Base-by-base conservation (phyloP, 2,888 invertebrate genomes). In the Ypsolopha scabrella region DNA sequence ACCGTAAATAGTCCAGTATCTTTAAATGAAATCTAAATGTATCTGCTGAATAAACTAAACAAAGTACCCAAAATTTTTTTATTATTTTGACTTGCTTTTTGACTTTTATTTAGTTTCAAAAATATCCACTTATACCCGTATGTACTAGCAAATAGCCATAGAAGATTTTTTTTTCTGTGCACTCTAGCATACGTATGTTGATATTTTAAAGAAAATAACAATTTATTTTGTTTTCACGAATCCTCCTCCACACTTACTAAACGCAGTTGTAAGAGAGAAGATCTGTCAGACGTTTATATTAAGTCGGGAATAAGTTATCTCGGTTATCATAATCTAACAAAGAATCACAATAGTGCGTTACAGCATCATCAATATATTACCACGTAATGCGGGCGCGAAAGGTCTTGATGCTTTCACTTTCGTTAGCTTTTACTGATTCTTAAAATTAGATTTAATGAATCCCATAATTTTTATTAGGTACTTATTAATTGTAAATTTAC, bases 281-380 rank as follows among this genome's bases (percentile, higher is more conserved):
- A 52, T 55, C 61, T 68, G 69, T 70, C 73, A 66, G 69, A 75
- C 73, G 71, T 76, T 81, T 80, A 75, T 81, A 85, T 83, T 83
- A 83, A 80, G 65, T 65, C 60, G 63, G 65, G 77, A 81, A 82
- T 82, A 83, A 85, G 80, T 81, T 85, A 83, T 83, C 81, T 79
- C 72, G 62, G 70, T 79, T 80, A 85, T 85, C 83, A 83, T 79
- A 83, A 85, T 85, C 85, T 80, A 75, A 82, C 83, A 80, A 78
- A 80, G 72, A 77, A 83, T 85, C 85, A 83, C 83, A 83, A 85
- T 83, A 80, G 75, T 69, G 69, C 76, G 75, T 78, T 80, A 82
- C 80, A 77, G 74, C 80, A 77, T 83, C 83, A 85, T 83, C 85
- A 82, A 85, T 85, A 78, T 80, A 76, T 74, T 75, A 74, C 68